Conservation (phyloP, 2,113 vertebrate genomes). For the Chloebia gouldiae region DNA sequence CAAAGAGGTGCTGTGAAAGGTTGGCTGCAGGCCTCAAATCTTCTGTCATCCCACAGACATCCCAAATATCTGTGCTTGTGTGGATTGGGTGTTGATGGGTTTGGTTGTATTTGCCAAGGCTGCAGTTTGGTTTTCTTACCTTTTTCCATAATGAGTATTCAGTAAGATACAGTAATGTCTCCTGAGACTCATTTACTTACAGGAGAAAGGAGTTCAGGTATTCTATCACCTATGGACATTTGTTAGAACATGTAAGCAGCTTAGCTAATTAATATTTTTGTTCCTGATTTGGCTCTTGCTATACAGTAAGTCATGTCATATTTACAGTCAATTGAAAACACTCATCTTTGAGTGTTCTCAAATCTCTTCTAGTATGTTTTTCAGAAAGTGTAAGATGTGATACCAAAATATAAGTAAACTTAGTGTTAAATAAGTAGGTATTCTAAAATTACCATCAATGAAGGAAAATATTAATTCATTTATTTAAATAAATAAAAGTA, state of each 20-base stretch:
- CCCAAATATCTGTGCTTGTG: not conserved
- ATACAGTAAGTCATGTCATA: not conserved
- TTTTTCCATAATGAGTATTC: not conserved
- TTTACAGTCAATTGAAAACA: not conserved
- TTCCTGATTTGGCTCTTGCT: not conserved
- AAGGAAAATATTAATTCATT: not conserved
- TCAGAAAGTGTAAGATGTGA: not conserved
- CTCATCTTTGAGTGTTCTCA: not conserved
- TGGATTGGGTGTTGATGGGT: not conserved
- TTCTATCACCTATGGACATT: not conserved
- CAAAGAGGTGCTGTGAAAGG: not conserved
- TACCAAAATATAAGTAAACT: not conserved
- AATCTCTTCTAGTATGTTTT: not conserved
- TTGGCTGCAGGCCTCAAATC: not conserved
- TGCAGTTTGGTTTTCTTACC: not conserved
- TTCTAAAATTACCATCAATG: not conserved
- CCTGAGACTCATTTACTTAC: not conserved
- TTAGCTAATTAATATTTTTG: not conserved
- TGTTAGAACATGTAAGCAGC: not conserved
- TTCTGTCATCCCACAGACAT: not conserved
- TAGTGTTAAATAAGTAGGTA: not conserved
- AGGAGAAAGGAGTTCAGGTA: not conserved
- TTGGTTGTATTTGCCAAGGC: not conserved
- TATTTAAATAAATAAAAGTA: not conserved
- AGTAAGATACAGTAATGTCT: not conserved